Evolutionary conservation across 2,888 invertebrate species (phyloP), one percentile per base, ranked within the genome.

Genomic region (Lepetodrilus schrolli): DNA sequence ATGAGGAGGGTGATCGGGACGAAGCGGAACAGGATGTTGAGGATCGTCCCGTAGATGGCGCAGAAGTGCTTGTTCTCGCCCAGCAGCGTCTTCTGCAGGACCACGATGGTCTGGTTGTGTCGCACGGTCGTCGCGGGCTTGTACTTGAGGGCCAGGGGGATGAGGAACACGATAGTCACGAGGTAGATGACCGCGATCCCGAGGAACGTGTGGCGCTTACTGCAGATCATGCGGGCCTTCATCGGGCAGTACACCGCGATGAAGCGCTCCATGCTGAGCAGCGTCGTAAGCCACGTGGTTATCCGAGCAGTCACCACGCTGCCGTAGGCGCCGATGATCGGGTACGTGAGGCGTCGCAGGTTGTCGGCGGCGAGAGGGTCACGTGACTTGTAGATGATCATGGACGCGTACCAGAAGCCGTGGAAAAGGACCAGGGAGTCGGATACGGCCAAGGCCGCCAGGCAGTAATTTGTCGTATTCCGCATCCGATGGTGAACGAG

Each of bases 191-290:
- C 21, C 1, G 74, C 21, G 37, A 86, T 82, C 8, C 81, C 80
- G n/a, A 84, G 76, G n/a, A 74, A 36, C 23, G 86, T 86, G 49
- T 78, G 76, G 47, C 65, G 74, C 68, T 83, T 82, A 23, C 79
- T 80, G 74, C 86, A 86, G 66, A 85, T 82, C 7, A 72, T 73
- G 73, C 80, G 80, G n/a, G 85, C 86, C 70, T 80, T 80, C 79
- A 87, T 83, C 50, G 87, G 87, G 71, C 81, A 84, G 74, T 83
- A 84, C 30, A 87, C 86, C n/a, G 87, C 86, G 17, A 87, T 79
- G 51, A 85, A 86, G 47, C 87, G 77, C 74, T 86, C 85, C 34
- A 82, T 75, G 68, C 84, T 84, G 36, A 87, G 75, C 70, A 87
- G 70, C 8, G 82, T 80, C 2, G 85, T 86, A 48, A 87, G 73